Conservation (phyloP, 1,140 invertebrate genomes). For the Aphidius ervi region DNA sequence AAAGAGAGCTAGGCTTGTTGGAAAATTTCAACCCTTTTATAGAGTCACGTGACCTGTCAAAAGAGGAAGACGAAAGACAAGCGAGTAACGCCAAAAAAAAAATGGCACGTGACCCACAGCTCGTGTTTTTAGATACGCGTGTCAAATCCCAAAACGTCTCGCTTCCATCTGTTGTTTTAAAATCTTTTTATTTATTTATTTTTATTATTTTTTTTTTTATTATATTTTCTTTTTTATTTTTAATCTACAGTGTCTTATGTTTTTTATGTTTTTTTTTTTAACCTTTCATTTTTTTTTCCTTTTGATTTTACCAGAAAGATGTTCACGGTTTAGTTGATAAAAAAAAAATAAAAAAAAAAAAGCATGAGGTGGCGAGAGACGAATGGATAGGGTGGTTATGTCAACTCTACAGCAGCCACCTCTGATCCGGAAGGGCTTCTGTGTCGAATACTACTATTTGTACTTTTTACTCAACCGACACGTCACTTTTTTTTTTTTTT, state of each 20-base stretch:
- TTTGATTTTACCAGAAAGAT: too few species aligned
- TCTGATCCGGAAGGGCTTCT: too few species aligned
- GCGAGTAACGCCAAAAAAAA: slow-evolving; percentile 30
- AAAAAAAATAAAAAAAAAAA: too few species aligned
- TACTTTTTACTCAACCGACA: slow-evolving; percentile 1
- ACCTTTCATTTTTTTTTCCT: too few species aligned
- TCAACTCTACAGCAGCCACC: too few species aligned
- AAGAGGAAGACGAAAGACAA: slow-evolving; percentile 18
- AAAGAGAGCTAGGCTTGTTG: slow-evolving; percentile 24
- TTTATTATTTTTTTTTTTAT: slow-evolving; percentile 23
- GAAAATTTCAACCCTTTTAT: slow-evolving; percentile 54
- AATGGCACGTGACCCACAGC: slow-evolving; percentile 47
- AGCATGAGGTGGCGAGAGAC: too few species aligned
- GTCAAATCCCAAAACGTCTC: slow-evolving; percentile 49
- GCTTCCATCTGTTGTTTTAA: slow-evolving; percentile 5
- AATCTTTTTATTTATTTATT: too few species aligned
- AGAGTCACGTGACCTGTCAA: slow-evolving; percentile 50
- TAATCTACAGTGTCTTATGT: too few species aligned
- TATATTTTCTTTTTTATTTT: slow-evolving; percentile 20
- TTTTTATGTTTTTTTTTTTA: slow-evolving; percentile 23
- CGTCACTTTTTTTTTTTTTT: background rate
- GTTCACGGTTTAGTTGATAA: too few species aligned
- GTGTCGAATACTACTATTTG: slow-evolving; percentile 21
- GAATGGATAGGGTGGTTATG: too few species aligned
- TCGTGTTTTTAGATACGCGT: slow-evolving; percentile 50